phyloP scores from a whole-genome alignment of 23 tunicate genomes.

The Corella eumyota region DNA sequence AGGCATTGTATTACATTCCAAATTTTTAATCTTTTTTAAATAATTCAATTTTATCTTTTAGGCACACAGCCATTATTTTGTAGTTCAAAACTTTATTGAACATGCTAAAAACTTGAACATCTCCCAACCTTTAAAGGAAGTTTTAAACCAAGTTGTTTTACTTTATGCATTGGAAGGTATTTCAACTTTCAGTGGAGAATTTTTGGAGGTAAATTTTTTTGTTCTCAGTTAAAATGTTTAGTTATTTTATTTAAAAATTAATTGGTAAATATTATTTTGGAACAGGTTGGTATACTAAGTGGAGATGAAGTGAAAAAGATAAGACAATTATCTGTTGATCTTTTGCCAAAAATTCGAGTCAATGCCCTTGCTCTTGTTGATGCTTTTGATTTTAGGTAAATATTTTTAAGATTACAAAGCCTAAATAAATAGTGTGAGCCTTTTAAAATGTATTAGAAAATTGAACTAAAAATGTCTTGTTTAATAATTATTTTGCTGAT shows the following conservation, averaged over 20 bases:
- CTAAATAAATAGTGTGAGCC: no score
- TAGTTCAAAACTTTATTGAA: conserved; percentile 46
- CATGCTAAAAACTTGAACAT: conserved; percentile 14
- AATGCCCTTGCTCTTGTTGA: conserved; percentile 84
- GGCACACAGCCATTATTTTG: conserved; percentile 73
- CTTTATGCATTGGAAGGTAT: conserved; percentile 74
- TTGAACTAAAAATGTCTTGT: neutral
- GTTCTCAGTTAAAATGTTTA: no score
- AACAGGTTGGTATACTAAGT: conserved; percentile 49
- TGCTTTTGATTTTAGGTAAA: conserved; percentile 75
- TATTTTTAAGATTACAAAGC: no score
- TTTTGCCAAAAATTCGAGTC: conserved; percentile 64
- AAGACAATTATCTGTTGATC: conserved; percentile 54
- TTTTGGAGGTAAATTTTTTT: conserved; percentile 76
- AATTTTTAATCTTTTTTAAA: no score
- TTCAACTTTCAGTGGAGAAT: conserved; percentile 67
- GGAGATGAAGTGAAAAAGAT: conserved; percentile 49
- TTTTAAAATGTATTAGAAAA: neutral
- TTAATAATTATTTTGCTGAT: no score
- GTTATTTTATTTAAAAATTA: no score
- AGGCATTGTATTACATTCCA: no score
- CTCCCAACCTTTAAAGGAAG: conserved; percentile 6
- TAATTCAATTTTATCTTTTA: no score
- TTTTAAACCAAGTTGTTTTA: conserved; percentile 33
- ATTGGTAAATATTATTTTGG: no score